Evolutionary conservation across 2,113 vertebrate species (phyloP).

Genomic region (Prietella phreatophila): DNA sequence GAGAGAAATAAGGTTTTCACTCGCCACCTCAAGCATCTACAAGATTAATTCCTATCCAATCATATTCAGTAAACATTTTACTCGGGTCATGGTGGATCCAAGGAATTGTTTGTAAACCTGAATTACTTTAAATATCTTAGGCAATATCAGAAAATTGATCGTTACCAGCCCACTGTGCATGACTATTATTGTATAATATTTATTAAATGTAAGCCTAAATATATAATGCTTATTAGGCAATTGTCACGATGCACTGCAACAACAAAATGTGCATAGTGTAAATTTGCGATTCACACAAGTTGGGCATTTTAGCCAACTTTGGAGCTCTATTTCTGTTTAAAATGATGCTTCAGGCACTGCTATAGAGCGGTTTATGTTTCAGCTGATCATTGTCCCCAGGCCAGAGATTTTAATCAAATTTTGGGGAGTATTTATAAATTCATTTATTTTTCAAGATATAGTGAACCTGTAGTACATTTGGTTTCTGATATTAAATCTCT

Average conservation of each 20-base stretch:
- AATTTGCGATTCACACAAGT: not conserved
- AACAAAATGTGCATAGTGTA: not conserved
- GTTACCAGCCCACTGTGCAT: not conserved
- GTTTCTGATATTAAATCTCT: not conserved
- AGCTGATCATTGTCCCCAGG: not conserved
- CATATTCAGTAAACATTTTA: not conserved
- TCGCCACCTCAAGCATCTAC: not conserved
- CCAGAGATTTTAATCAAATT: not conserved
- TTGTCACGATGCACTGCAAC: not conserved
- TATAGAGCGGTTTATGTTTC: not conserved
- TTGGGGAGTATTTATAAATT: not conserved
- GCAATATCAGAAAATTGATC: not conserved
- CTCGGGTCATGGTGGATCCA: not conserved
- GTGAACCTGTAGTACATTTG: not conserved
- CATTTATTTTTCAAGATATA: not conserved
- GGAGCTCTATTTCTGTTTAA: not conserved
- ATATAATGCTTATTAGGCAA: not conserved
- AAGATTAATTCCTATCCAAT: not conserved
- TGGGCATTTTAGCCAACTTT: not conserved
- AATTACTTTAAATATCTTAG: not conserved
- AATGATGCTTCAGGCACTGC: not conserved
- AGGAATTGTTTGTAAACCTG: not conserved
- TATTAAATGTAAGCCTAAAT: not conserved
- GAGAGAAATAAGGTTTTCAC: not conserved
- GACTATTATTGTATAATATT: not conserved